These are phyloP conservation scores for Jordanella pulchra DNA, from an alignment of 2,797 vertebrate species.

Conservation along the genomic window DNA sequence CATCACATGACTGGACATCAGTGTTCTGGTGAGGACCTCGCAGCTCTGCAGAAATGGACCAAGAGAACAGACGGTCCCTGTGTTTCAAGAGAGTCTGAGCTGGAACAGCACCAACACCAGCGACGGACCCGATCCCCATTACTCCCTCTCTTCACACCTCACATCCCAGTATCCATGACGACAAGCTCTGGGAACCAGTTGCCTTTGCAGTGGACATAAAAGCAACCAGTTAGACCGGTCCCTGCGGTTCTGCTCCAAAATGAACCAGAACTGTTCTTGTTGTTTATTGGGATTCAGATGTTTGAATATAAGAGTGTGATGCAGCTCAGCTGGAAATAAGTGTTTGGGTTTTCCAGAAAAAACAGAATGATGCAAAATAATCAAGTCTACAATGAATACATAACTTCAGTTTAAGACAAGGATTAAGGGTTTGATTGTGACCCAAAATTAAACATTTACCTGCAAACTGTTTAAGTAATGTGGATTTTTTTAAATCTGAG, in stretches of 20 bases:
- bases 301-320: too few species aligned
- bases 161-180: conserved; percentile 38
- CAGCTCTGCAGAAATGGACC: not conserved
- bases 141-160: conserved; percentile 22
- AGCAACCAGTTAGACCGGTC: not conserved
- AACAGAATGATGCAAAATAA: not conserved
- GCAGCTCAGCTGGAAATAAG: too few species aligned
- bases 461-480: not conserved
- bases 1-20: conserved; percentile 5
- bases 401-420: not conserved
- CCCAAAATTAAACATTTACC: not conserved
- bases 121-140: conserved; percentile 2
- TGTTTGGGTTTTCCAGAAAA: not conserved
- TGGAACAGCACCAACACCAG: conserved; percentile 5
- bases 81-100: not conserved
- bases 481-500: not conserved
- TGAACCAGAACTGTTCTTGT: too few species aligned
- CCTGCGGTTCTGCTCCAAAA: not conserved
- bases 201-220: conserved; percentile 20
- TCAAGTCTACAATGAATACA: too few species aligned
- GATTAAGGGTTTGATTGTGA: not conserved
- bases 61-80: conserved; percentile 3
- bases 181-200: conserved; percentile 2
- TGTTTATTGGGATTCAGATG: too few species aligned
- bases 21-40: not conserved